Conservation (phyloP, 1,140 invertebrate genomes). For the Drosophila lacertosa region DNA sequence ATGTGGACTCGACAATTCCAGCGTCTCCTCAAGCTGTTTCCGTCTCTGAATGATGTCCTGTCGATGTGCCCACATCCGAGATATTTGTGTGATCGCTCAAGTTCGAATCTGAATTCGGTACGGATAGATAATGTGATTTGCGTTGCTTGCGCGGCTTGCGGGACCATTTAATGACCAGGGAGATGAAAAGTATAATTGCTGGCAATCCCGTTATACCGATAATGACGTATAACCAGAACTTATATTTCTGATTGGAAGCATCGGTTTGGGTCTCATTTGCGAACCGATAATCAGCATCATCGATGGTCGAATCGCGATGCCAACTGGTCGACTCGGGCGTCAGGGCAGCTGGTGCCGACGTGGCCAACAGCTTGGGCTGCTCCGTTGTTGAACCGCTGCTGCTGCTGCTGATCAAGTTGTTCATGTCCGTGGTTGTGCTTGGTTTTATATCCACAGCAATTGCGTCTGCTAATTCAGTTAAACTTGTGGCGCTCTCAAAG, state of each 20-base stretch:
- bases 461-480: neutral
- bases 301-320: slow-evolving; percentile 18
- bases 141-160: neutral
- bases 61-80: slow-evolving; percentile 30
- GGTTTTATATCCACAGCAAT: neutral
- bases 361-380: neutral
- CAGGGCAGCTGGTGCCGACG: slow-evolving; percentile 12
- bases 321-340: slow-evolving; percentile 41
- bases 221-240: no score
- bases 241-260: no score
- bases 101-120: slow-evolving; percentile 47
- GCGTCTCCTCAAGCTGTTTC: slow-evolving; percentile 5
- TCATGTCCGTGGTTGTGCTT: neutral
- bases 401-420: neutral
- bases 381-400: slow-evolving; percentile 4
- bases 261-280: slow-evolving; percentile 18
- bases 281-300: slow-evolving; percentile 18
- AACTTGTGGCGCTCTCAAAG: no score
- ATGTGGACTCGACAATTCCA: slow-evolving; percentile 13
- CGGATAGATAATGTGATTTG: slow-evolving; percentile 27
- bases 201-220: no score
- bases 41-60: slow-evolving; percentile 1
- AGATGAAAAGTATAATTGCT: no score
- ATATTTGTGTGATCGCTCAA: slow-evolving; percentile 36
- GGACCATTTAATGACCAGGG: no score